A percentile compares a stretch with the other conserved stretches of the same genome.
Evolutionary conservation across 2,113 vertebrate genomes (phyloP).

Genomic region (Cyprichromis sp.): DNA sequence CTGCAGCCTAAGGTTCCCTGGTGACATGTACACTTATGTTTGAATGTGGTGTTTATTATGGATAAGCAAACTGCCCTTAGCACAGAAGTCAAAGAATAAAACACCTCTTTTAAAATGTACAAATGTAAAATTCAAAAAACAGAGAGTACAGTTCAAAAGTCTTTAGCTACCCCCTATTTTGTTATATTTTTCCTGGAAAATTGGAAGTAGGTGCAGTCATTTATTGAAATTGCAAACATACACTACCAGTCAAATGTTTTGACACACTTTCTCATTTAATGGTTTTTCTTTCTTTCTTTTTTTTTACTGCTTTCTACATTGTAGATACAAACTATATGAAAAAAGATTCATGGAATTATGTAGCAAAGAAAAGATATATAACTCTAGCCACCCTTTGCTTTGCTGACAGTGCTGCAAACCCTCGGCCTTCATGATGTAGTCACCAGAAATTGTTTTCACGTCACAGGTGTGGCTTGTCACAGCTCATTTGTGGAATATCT

Average conservation of each 20-base stretch:
- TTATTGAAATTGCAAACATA: not conserved
- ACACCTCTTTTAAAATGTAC: not conserved
- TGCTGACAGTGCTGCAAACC: not conserved
- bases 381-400: fast-evolving
- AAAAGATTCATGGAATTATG: not conserved
- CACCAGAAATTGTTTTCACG: not conserved
- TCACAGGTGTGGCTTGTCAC: not conserved
- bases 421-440: not conserved
- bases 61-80: not conserved
- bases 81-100: not conserved
- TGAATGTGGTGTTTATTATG: not conserved
- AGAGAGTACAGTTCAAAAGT: not conserved
- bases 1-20: not conserved
- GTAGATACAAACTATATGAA: not conserved
- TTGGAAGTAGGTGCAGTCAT: not conserved
- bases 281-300: not conserved
- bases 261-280: not conserved
- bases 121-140: not conserved
- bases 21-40: not conserved
- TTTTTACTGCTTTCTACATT: not conserved
- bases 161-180: not conserved
- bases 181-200: not conserved
- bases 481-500: fast-evolving
- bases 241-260: fast-evolving
- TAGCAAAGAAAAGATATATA: not conserved